Conservation (phyloP, 1,140 invertebrate genomes). For the Limonius californicus region DNA sequence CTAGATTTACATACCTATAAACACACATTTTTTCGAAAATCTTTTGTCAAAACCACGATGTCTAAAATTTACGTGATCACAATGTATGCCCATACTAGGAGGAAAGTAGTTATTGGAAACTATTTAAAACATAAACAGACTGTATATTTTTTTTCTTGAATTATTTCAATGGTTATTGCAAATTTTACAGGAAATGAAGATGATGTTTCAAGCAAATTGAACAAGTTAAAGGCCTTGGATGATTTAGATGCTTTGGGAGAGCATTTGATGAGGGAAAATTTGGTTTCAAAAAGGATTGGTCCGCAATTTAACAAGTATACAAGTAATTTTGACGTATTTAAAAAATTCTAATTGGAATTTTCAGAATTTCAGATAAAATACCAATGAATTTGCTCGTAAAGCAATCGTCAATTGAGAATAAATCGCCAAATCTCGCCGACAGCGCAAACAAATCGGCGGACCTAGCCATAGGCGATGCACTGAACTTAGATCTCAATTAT, state of each 20-base stretch:
- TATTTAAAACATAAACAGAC: too few relatives aligned
- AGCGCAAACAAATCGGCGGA: not conserved
- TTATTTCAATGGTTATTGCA: too few relatives aligned
- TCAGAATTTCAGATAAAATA: conserved; percentile 60
- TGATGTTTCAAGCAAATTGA: conserved; percentile 26
- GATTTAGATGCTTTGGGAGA: conserved; percentile 73
- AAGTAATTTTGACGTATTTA: not conserved
- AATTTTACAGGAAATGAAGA: not conserved
- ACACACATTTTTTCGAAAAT: too few relatives aligned
- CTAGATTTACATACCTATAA: too few relatives aligned
- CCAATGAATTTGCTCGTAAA: conserved; percentile 60
- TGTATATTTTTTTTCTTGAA: too few relatives aligned
- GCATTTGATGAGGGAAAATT: conserved; percentile 66
- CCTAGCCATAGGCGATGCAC: not conserved
- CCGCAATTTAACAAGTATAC: conserved; percentile 29
- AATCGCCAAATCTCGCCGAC: conserved; percentile 6
- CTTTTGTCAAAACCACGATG: too few relatives aligned
- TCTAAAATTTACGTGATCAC: too few relatives aligned
- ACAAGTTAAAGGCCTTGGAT: conserved; percentile 61
- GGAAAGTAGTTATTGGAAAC: too few relatives aligned
- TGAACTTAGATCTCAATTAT: conserved; percentile 39
- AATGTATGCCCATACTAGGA: too few relatives aligned
- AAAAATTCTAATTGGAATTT: too few relatives aligned
- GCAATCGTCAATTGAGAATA: conserved; percentile 17
- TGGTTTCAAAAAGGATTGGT: conserved; percentile 47